phyloP scores from a whole-genome alignment of 2,113 vertebrate genomes.

The Anolis carolinensis region DNA sequence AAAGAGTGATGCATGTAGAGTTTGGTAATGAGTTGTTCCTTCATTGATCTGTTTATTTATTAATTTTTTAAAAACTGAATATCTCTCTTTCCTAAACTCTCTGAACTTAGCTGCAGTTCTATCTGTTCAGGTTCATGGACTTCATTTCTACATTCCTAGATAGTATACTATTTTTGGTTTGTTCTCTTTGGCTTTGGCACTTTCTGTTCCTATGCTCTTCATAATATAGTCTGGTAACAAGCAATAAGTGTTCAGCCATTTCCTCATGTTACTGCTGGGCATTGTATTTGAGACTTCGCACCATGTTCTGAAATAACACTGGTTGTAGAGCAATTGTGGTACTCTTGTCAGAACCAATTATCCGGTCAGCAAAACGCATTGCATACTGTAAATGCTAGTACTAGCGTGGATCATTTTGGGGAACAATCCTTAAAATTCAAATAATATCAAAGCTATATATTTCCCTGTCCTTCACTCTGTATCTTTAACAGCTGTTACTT shows the following conservation, averaged over 20 bases:
- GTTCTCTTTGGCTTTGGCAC: not conserved
- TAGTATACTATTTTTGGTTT: not conserved
- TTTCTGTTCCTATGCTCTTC: not conserved
- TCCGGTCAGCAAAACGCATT: not conserved
- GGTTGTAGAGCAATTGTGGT: not conserved
- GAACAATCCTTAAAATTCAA: not conserved
- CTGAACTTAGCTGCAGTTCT: not conserved
- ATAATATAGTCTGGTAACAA: not conserved
- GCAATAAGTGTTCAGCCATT: not conserved
- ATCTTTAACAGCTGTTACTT: conserved; percentile 23
- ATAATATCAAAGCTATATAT: not conserved
- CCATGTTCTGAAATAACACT: not conserved
- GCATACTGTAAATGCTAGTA: not conserved
- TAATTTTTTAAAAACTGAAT: not conserved
- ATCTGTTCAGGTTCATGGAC: too few relatives aligned
- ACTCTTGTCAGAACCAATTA: not conserved
- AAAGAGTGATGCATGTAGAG: not conserved
- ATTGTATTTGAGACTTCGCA: not conserved
- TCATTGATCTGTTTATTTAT: conserved; percentile 16
- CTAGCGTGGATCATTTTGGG: not conserved
- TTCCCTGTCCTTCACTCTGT: not conserved
- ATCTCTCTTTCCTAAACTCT: not conserved
- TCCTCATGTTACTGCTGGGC: not conserved
- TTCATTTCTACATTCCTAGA: not conserved
- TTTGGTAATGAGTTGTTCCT: not conserved